Evolutionary conservation across 2,888 invertebrate genomes (phyloP), one percentile per base, ranked within the genome.

Genomic region (Idaea biselata): DNA sequence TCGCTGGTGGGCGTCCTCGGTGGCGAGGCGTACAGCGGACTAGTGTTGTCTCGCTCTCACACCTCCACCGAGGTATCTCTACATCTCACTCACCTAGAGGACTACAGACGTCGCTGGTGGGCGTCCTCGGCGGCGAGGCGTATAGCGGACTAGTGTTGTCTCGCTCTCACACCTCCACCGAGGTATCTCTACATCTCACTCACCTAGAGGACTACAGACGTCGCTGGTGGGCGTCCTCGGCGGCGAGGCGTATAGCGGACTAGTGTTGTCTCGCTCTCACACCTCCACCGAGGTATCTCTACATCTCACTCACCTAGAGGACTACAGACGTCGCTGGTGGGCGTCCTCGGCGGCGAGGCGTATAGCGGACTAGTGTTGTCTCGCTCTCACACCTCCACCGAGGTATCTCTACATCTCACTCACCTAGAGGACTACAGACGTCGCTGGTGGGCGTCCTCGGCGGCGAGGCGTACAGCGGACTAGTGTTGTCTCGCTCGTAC

Each of bases 1-100:
- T 95, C 95, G 77, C 94, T 94, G 74, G 94, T 84, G 16, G 96
- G 96, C 44, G 96, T 96, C 65, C 96, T 94, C 0, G 97, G 96
- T 6, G 97, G 97, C 32, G 97, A 96, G 16, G 96, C 96, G 83
- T 97, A 97, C 59, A 97, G 93, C 6, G 97, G 97, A 18, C 94
- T 94, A 78, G 91, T 84, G 78, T 81, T 81, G 33, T 83, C 87
- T 44, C 82, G 72, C 70, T 79, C 80, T 65, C 75, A 75, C 73
- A 69, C 76, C n/a, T n/a, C n/a, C n/a, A n/a, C n/a, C n/a, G n/a
- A n/a, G n/a, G n/a, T n/a, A n/a, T n/a, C n/a, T n/a, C n/a, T n/a
- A n/a, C 16, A 78, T 87, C 58, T 81, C 83, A 0, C 32, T 32
- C 11, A 32, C 32, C 32, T 32, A 86, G 84, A 7, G 88, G 89